Evolutionary conservation across 2,113 vertebrate species (phyloP).

Genomic region (Oncorhynchus nerka): DNA sequence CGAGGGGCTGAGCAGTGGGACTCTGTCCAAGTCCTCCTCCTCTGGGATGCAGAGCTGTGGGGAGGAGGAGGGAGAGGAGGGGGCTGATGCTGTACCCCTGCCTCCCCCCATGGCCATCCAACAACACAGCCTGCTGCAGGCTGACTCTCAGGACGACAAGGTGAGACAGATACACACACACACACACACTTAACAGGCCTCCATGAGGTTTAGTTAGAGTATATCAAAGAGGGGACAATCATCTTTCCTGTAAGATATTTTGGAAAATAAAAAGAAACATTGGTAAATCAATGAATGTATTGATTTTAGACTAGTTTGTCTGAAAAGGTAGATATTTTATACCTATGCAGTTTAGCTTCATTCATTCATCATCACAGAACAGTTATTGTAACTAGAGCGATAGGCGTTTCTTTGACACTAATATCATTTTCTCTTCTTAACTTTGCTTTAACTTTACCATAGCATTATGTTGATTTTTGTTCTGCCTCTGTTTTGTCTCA

Average conservation of each 20-base stretch:
- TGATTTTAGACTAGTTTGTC: neutral
- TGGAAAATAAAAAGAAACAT: neutral
- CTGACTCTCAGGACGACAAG: constrained; percentile 97
- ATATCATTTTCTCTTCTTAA: constrained; percentile 64
- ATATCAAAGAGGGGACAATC: neutral
- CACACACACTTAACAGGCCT: neutral
- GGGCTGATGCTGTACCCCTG: constrained; percentile 88
- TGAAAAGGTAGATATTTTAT: neutral
- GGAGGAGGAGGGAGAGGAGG: constrained; percentile 97
- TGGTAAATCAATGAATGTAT: neutral
- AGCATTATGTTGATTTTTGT: constrained; percentile 96
- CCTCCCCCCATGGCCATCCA: constrained; percentile 99
- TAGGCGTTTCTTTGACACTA: constrained; percentile 51
- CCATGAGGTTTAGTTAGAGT: neutral
- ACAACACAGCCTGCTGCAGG: constrained; percentile 96
- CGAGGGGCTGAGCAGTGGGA: constrained; percentile 95
- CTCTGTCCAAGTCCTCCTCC: constrained; percentile 95
- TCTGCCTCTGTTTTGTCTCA: constrained; percentile 93
- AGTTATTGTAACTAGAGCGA: neutral
- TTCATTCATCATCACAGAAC: neutral
- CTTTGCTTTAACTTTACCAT: constrained; percentile 69
- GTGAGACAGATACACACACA: constrained; percentile 64
- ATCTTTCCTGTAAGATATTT: neutral
- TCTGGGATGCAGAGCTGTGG: constrained; percentile 99
- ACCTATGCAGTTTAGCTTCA: neutral